These are phyloP conservation scores for Lagodon rhomboides DNA, from an alignment of 2,797 vertebrate genomes.

Conservation along the genomic window DNA sequence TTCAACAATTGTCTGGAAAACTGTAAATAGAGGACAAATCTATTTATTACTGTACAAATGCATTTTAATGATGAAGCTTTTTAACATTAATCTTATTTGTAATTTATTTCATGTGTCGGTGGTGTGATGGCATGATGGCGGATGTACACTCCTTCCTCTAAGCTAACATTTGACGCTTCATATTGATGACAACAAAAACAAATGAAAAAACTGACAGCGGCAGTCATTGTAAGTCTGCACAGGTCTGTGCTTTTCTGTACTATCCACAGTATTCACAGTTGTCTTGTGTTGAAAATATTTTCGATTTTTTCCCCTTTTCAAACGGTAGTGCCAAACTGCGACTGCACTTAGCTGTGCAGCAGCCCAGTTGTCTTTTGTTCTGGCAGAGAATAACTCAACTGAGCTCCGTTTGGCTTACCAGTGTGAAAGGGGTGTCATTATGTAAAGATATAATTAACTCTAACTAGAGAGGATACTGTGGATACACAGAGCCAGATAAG, in stretches of 20 bases:
- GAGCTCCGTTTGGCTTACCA: slow-evolving; percentile 41
- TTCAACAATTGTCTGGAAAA: slow-evolving; percentile 66
- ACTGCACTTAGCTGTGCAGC: slow-evolving; percentile 10
- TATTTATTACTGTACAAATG: slow-evolving; percentile 85
- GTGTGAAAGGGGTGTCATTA: slow-evolving; percentile 48
- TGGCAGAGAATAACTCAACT: neutral
- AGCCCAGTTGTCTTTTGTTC: slow-evolving; percentile 22
- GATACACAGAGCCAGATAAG: slow-evolving; percentile 26
- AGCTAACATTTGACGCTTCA: slow-evolving; percentile 26
- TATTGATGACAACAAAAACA: slow-evolving; percentile 19
- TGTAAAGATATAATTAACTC: neutral
- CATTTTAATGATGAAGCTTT: slow-evolving; percentile 67
- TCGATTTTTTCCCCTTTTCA: slow-evolving; percentile 35
- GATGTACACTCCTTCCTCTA: slow-evolving; percentile 46
- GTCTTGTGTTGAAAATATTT: slow-evolving; percentile 22
- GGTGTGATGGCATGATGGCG: slow-evolving; percentile 28
- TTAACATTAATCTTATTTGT: slow-evolving; percentile 64
- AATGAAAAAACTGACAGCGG: slow-evolving; percentile 15
- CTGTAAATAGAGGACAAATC: slow-evolving; percentile 77
- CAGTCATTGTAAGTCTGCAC: neutral
- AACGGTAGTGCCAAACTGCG: slow-evolving; percentile 42
- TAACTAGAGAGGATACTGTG: slow-evolving; percentile 37
- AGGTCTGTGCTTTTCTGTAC: slow-evolving; percentile 12
- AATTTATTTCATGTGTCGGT: slow-evolving; percentile 70
- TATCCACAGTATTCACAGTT: slow-evolving; percentile 47